Conservation (phyloP, 2,797 vertebrate genomes). For the Gila robusta region DNA sequence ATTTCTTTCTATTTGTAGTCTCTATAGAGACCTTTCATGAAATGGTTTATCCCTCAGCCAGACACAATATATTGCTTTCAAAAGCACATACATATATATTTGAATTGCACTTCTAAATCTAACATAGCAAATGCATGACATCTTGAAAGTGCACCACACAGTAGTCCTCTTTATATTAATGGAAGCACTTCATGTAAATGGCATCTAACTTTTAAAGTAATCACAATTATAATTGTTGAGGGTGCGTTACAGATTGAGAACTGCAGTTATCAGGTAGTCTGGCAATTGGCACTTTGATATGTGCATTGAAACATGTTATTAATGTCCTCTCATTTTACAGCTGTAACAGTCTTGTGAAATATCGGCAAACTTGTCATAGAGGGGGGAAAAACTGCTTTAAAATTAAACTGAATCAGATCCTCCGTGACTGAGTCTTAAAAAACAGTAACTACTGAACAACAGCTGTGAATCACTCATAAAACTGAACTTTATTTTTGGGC, state of each 20-base stretch:
- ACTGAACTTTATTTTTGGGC: background rate
- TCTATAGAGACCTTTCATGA: background rate
- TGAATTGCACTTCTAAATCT: background rate
- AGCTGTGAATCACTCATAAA: background rate
- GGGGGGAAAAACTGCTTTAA: background rate
- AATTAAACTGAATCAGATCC: background rate
- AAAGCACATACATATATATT: constrained; percentile 2
- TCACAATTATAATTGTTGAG: background rate
- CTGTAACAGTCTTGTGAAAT: background rate
- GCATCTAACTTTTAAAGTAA: constrained; percentile 9
- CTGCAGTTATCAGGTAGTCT: background rate
- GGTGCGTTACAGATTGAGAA: background rate
- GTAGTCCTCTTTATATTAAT: background rate
- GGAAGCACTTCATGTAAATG: background rate
- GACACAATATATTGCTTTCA: constrained; percentile 15
- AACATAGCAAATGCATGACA: background rate
- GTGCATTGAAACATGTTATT: constrained; percentile 3
- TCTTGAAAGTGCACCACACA: background rate
- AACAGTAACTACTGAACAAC: background rate
- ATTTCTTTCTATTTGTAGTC: background rate
- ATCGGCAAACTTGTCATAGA: background rate
- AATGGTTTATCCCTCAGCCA: background rate
- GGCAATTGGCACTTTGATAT: background rate
- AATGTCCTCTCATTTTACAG: constrained; percentile 1
- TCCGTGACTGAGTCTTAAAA: background rate